phyloP scores from a whole-genome alignment of 2,113 vertebrate genomes.

The Micromys minutus region DNA sequence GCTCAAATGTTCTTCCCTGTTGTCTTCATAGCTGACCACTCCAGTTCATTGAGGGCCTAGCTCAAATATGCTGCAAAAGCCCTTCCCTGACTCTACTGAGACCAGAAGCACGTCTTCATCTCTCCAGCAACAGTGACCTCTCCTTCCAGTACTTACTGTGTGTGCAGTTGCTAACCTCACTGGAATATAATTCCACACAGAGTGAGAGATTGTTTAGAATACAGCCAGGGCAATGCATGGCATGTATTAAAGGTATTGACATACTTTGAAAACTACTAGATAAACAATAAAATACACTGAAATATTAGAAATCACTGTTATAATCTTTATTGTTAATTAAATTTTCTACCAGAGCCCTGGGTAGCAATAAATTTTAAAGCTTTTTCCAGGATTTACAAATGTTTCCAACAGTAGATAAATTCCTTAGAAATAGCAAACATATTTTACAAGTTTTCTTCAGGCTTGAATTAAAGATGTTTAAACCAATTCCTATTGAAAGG shows the following conservation, averaged over 20 bases:
- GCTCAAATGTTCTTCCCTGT: not conserved
- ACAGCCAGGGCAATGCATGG: not conserved
- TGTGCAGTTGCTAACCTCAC: not conserved
- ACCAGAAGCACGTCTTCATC: not conserved
- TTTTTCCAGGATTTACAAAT: slow-evolving; percentile 2
- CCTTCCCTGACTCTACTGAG: not conserved
- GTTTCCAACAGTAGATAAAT: not conserved
- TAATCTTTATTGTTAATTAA: not conserved
- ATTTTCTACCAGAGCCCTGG: not conserved
- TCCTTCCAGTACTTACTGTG: not conserved
- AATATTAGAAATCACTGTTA: not conserved
- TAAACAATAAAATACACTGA: not conserved
- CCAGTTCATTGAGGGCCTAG: not conserved
- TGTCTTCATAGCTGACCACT: not conserved
- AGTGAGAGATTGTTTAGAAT: not conserved
- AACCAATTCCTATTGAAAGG: not conserved
- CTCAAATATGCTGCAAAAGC: not conserved
- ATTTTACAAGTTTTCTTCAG: not conserved
- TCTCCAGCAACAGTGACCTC: not conserved
- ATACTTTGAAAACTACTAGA: not conserved
- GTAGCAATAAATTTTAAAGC: not conserved
- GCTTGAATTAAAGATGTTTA: not conserved
- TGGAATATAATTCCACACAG: not conserved
- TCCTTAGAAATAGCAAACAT: not conserved
- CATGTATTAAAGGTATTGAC: not conserved